Conservation (phyloP, 2,888 invertebrate species). For the Diaphora mendica region DNA sequence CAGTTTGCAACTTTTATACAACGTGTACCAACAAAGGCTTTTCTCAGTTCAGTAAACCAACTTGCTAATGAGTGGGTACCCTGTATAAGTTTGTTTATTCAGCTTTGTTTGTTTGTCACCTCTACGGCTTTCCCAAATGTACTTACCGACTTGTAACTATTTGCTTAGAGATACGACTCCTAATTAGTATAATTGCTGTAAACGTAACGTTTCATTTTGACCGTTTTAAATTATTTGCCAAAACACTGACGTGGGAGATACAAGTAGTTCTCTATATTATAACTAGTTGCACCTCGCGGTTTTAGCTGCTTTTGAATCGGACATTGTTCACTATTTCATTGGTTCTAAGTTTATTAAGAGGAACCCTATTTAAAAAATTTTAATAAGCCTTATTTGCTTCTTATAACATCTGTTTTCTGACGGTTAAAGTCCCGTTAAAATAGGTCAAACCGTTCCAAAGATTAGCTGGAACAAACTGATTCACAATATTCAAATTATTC, state of each 20-base stretch:
- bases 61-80: constrained; percentile 6
- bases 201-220: background rate
- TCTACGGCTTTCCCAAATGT: constrained; percentile 1
- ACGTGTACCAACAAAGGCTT: background rate
- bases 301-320: too few relatives aligned
- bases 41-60: constrained; percentile 10
- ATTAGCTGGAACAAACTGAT: too few relatives aligned
- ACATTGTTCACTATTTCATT: too few relatives aligned
- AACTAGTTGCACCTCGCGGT: too few relatives aligned
- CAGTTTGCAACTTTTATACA: background rate
- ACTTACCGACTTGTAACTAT: constrained; percentile 8
- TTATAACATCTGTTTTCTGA: too few relatives aligned
- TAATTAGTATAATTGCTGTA: background rate
- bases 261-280: background rate
- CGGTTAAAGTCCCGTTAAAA: too few relatives aligned
- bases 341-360: too few relatives aligned
- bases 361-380: too few relatives aligned
- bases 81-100: constrained; percentile 10
- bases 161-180: background rate
- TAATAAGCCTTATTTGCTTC: too few relatives aligned
- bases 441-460: too few relatives aligned
- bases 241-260: background rate
- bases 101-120: constrained; percentile 14
- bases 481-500: too few relatives aligned
- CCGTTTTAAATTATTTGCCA: background rate